Base-by-base conservation (phyloP, 2,888 invertebrate species). In the Xestoiulus laeticollis region DNA sequence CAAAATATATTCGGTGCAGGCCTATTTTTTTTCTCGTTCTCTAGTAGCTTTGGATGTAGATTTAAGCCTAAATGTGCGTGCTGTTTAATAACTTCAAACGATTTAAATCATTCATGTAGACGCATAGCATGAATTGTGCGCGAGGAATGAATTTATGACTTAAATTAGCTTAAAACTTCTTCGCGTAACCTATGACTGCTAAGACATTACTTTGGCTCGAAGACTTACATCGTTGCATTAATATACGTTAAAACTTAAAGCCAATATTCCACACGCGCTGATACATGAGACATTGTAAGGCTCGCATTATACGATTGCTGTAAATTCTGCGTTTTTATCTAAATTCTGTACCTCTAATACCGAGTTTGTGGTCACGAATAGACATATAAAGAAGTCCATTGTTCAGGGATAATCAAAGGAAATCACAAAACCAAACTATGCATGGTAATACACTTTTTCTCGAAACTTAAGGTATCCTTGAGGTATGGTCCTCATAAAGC, bases 141-240 rank as follows among this genome's bases (percentile, higher is more conserved):
- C 59, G n/a, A 68, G 68, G 68, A 68, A 68, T 68, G 68, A 68
- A 68, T 68, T 68, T 68, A 68, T 68, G 68, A n/a, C 68, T 26
- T 26, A 68, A 68, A 68, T 68, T 68, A 68, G 68, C 68, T 68
- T 68, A 68, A 68, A 68, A 68, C 22, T 68, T 68, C 68, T 68
- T 68, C 68, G 68, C 68, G 22, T 68, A 68, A 68, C 68, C 68
- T 68, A 68, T 68, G 68, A 68, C 68, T 68, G 68, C n/a, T 26
- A 26, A 68, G 68, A 26, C 26, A 68, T 68, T 68, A 68, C 68
- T 68, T 68, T 68, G 22, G 26, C 68, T 68, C 68, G 10, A 10
- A 68, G 68, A 6, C 59, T 6, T n/a, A n/a, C 59, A 19, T 59
- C 68, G 22, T 26, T 68, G 26, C 6, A 53, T n/a, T 16, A 48